Base-by-base conservation (phyloP, 2,888 invertebrate genomes). In the Cheilosia soror region DNA sequence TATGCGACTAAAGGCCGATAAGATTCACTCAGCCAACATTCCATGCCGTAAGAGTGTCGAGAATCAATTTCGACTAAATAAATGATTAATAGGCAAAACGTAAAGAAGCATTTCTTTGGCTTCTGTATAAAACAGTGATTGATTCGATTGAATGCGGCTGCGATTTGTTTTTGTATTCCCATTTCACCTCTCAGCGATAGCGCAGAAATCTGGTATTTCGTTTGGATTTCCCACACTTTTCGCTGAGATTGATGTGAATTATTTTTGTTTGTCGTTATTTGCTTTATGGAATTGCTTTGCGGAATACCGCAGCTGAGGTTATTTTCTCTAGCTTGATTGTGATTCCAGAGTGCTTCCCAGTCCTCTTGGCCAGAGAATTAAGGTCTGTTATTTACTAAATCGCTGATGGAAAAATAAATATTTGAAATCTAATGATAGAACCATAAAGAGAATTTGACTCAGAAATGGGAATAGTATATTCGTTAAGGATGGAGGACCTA, bases 101-200 rank as follows among this genome's bases (percentile, higher is more conserved):
- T 20, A 20, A 13, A 62, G 49, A 5, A 42, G 33, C 37, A 20
- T 40, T 49, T 55, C 44, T 15, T 66, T n/a, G 15, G 47, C 27
- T 49, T 5, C 55, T 77, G 68, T 27, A 47, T 20, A 51, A 55
- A 60, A 33, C 53, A 62, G 77, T 77, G 77, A 77, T 77, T 77
- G 77, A 77, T 77, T 77, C 69, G 44, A 62, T 60, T 69, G 53
- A 62, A 62, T 47, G 58, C 44, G 60, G 40, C 55, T 20, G 76
- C 51, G 44, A 44, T 55, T 40, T 40, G 27, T 53, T 65, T 13
- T 65, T 4, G 6, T 65, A 33, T 33, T 33, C 29, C 55, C 25
- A 13, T 25, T 5, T 5, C 27, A 51, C 27, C 3, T 20, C 3
- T 40, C 15, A 5, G 15, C 5, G 47, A 15, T 2, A 4, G 27